Evolutionary conservation across 2,888 invertebrate species (phyloP), one percentile per base, ranked within the genome.

Genomic region (Tanytarsus gracilentus): DNA sequence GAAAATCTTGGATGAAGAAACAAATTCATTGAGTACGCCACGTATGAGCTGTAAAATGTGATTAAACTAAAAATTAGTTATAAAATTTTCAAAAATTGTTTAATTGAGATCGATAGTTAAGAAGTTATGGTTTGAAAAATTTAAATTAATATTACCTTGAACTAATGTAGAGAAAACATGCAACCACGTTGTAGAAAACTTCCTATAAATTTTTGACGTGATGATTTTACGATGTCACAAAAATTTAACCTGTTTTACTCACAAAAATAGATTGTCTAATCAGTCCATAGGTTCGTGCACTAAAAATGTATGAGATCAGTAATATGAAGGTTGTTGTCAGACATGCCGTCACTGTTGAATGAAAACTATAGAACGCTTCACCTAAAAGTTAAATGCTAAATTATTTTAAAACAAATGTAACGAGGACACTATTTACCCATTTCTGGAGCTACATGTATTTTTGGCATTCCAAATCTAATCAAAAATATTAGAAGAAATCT

Each of bases 231-330:
- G 5, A 18, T 40, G 40, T 18, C 18, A 44, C 23, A 18, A 18
- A 23, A 18, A 40, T 40, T 40, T 4, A 44, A 44, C 11, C 23
- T 11, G 44, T 18, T 44, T 33, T 33, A 80, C 88, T 82, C 78
- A 92, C 91, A 71, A 91, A 90, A 39, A 89, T 77, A 0, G 91
- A 89, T 64, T 89, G 86, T 62, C 86, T 77, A 63, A 92, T 82
- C 4, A 89, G 77, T 63, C 79, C 78, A 66, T 84, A 84, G 0
- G 90, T 84, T 69, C 85, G 85, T 50, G 84, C 81, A 0, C 91
- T 91, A 61, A 90, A 77, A 21, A 88, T 77, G 71, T 91, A 92
- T 70, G 87, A 88, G 21, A 83, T 72, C 61, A 90, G 77, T 39
- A 91, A 76, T 1, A 91, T 76, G 1, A 82, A 75, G 0, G 88